A percentile compares a stretch with the other conserved stretches of the same genome.
These are phyloP conservation scores for Ophion ventricosus DNA, from an alignment of 2,888 invertebrate species.

Conservation along the genomic window DNA sequence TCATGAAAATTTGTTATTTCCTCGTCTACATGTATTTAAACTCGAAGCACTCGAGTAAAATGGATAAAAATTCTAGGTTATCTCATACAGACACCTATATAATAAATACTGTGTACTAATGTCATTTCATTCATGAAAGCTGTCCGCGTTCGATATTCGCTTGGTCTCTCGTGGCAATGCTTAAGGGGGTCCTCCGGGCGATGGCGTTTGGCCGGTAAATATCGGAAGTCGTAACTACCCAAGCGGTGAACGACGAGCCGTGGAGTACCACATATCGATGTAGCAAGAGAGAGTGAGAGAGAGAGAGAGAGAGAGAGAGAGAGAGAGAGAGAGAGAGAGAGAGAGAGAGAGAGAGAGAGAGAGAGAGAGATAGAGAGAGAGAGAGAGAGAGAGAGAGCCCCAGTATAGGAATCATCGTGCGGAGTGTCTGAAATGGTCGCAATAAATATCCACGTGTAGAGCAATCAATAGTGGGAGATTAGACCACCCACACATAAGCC, in stretches of 20 bases:
- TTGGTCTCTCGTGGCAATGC: neutral
- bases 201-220: conserved; percentile 52
- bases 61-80: neutral
- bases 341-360: no score
- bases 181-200: conserved; percentile 16
- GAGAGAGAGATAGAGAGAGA: no score
- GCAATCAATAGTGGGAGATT: conserved; percentile 1
- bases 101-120: conserved; percentile 49
- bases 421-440: neutral
- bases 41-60: no score
- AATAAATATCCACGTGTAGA: neutral
- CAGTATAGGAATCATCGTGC: conserved; percentile 27
- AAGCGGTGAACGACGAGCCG: neutral
- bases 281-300: neutral
- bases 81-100: conserved; percentile 8
- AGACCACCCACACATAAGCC: no score
- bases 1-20: no score
- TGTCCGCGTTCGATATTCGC: conserved; percentile 29
- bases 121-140: conserved; percentile 60
- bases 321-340: no score
- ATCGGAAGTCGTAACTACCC: conserved; percentile 55
- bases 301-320: conserved; percentile 32
- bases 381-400: no score
- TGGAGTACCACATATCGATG: neutral
- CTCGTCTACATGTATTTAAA: no score